A percentile compares a stretch with the other conserved stretches of the same genome.
phyloP scores from a whole-genome alignment of 2,113 vertebrate genomes.

The Dicrurus megarhynchus region DNA sequence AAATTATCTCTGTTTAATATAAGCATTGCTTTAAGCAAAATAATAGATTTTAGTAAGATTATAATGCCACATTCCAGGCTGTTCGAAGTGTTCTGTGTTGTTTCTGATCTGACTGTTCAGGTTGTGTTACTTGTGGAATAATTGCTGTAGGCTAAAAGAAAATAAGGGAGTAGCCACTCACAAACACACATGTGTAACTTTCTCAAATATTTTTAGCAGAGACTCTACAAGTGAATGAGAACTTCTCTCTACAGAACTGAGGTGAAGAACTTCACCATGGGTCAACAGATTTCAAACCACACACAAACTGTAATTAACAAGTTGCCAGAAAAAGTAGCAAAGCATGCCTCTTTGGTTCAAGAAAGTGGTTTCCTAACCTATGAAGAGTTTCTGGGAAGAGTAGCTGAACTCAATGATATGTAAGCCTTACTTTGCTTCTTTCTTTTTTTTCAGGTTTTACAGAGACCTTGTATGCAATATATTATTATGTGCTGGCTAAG shows the following conservation, averaged over 20 bases:
- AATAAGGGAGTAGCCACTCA: not conserved
- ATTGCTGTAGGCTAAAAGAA: not conserved
- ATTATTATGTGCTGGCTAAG: not conserved
- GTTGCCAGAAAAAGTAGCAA: constrained; percentile 94
- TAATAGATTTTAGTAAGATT: not conserved
- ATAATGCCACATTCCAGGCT: not conserved
- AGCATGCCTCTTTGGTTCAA: constrained; percentile 86
- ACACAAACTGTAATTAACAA: constrained; percentile 85
- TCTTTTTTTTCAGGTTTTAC: not conserved
- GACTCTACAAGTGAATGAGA: constrained; percentile 73
- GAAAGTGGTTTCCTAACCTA: constrained; percentile 94
- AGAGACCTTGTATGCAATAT: not conserved
- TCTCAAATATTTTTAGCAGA: constrained; percentile 69
- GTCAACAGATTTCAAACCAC: constrained; percentile 92
- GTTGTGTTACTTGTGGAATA: not conserved
- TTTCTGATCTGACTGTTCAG: not conserved
- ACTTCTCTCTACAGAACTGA: constrained; percentile 46
- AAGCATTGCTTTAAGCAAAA: not conserved
- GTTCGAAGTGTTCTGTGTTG: not conserved
- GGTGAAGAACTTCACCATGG: constrained; percentile 80
- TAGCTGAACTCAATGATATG: constrained; percentile 96
- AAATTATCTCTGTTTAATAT: not conserved
- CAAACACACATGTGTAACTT: not conserved
- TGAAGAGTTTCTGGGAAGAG: constrained; percentile 95
- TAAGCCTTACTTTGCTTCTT: constrained; percentile 74